phyloP scores from a whole-genome alignment of 2,113 vertebrate genomes.

The Sterrhoptilus dennistouni region DNA sequence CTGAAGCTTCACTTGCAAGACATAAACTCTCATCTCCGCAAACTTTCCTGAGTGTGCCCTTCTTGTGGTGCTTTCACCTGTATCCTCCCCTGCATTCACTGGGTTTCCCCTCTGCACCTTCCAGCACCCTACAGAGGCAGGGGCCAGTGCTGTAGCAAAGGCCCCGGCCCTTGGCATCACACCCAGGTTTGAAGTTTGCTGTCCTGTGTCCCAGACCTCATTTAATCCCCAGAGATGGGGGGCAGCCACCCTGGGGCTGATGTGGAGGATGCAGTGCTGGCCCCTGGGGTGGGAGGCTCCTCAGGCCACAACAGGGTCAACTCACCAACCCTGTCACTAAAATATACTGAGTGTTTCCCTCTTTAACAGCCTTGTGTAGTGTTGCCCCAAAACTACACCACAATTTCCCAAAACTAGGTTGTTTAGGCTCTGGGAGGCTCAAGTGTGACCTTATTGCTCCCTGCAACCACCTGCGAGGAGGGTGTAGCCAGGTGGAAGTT shows the following conservation, averaged over 20 bases:
- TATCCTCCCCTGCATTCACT: background rate
- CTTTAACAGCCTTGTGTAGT: background rate
- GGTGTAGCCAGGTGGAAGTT: background rate
- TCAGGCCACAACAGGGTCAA: background rate
- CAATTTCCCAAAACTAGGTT: background rate
- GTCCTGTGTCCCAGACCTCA: background rate
- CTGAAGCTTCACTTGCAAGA: background rate
- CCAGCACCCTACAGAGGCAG: rapidly evolving
- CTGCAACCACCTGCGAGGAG: background rate
- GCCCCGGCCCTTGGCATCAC: rapidly evolving
- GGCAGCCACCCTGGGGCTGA: too few relatives aligned
- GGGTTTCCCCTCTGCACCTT: rapidly evolving
- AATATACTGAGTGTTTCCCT: rapidly evolving
- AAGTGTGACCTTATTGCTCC: rapidly evolving
- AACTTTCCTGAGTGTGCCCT: too few relatives aligned
- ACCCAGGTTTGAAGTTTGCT: background rate
- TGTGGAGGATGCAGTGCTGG: rapidly evolving
- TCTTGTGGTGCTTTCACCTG: background rate
- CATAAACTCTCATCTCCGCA: background rate
- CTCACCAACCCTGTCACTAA: background rate
- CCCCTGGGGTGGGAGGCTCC: rapidly evolving
- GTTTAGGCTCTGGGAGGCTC: background rate
- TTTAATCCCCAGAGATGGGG: rapidly evolving
- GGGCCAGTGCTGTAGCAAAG: rapidly evolving
- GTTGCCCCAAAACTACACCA: background rate